Conservation (phyloP, 2,797 vertebrate species). For the Microcaecilia unicolor region DNA sequence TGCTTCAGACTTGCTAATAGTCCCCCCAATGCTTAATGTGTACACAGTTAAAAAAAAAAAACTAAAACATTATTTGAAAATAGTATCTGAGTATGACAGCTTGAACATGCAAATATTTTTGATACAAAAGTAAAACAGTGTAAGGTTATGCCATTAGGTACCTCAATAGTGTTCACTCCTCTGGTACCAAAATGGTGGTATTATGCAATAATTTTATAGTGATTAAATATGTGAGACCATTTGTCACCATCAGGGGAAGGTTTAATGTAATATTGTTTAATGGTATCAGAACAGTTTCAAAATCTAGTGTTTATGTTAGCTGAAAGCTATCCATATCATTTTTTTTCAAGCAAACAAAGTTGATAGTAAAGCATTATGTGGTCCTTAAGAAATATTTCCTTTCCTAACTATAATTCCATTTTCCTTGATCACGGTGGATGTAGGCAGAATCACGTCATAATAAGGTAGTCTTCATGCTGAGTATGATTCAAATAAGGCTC, state of each 20-base stretch:
- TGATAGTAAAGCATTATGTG: background rate
- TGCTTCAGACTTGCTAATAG: slow-evolving; percentile 63
- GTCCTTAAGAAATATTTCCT: fast-evolving
- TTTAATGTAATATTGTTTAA: slow-evolving; percentile 24
- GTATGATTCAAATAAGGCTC: slow-evolving; percentile 7
- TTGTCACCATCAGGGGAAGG: slow-evolving; percentile 16
- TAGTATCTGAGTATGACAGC: slow-evolving; percentile 39
- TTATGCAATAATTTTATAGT: slow-evolving; percentile 40
- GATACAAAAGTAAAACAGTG: slow-evolving; percentile 32
- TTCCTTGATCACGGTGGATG: too few species aligned
- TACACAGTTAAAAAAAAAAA: slow-evolving; percentile 48
- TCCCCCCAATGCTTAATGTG: slow-evolving; percentile 48
- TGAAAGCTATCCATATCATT: too few species aligned
- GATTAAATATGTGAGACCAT: slow-evolving; percentile 37
- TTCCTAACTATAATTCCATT: background rate
- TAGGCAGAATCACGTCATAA: background rate
- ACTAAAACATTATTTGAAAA: slow-evolving; percentile 32
- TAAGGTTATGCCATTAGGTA: slow-evolving; percentile 28
- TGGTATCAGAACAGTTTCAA: slow-evolving; percentile 15
- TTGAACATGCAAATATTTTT: slow-evolving; percentile 54
- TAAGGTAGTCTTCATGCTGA: slow-evolving; percentile 4
- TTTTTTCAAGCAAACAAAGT: too few species aligned
- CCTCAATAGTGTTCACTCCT: slow-evolving; percentile 38
- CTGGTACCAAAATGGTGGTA: slow-evolving; percentile 31
- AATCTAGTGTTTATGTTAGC: slow-evolving; percentile 12